Conservation (phyloP, 2,888 invertebrate genomes). For the Elegia similella region DNA sequence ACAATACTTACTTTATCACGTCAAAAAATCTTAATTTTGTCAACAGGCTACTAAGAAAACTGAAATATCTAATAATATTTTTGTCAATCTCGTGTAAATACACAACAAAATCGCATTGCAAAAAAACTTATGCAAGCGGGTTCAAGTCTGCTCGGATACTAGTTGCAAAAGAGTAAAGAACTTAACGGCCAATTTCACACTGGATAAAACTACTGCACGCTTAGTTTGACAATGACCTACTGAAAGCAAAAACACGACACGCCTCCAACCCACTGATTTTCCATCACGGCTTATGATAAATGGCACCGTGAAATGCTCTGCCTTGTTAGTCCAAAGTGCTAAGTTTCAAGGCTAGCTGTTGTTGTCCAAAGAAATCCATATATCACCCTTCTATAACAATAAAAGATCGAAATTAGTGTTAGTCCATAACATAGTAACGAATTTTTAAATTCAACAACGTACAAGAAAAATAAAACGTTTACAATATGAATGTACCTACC, state of each 20-base stretch:
- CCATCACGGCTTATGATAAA: background rate
- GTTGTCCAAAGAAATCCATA: background rate
- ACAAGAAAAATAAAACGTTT: no score
- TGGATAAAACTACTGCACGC: conserved; percentile 58
- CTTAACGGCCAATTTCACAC: conserved; percentile 70
- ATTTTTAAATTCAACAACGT: no score
- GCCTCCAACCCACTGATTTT: conserved; percentile 20
- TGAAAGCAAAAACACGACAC: conserved; percentile 43
- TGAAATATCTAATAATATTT: no score
- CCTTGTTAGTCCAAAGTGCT: background rate
- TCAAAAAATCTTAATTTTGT: no score
- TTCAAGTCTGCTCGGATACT: conserved; percentile 50
- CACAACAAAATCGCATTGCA: conserved; percentile 32
- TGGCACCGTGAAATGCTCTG: background rate
- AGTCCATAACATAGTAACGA: no score
- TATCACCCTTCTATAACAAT: no score
- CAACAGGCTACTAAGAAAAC: no score
- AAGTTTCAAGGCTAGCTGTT: background rate
- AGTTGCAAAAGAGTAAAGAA: conserved; percentile 64
- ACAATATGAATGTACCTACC: no score
- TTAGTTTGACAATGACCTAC: conserved; percentile 73
- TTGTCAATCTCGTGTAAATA: background rate
- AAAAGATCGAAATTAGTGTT: no score
- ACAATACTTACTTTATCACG: no score
- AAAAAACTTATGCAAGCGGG: conserved; percentile 60